These are phyloP conservation scores for Rynchops niger DNA, from an alignment of 2,113 vertebrate species.

Conservation along the genomic window DNA sequence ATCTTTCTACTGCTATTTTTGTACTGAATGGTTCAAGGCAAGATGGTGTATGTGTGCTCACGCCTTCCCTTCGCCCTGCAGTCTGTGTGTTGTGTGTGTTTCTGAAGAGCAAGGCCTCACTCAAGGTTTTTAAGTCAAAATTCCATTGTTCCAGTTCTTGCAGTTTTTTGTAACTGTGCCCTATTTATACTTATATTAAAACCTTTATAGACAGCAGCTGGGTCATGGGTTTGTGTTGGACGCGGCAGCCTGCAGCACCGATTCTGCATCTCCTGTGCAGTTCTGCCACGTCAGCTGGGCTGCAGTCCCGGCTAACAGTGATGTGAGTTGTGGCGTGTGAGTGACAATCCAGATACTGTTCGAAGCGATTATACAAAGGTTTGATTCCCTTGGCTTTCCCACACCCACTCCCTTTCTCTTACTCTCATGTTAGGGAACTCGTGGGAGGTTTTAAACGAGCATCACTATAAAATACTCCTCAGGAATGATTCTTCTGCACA, in stretches of 20 bases:
- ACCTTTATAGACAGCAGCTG: constrained; percentile 71
- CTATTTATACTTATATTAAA: constrained; percentile 87
- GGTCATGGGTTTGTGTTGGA: not conserved
- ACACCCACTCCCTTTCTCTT: not conserved
- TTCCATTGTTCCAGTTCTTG: constrained; percentile 68
- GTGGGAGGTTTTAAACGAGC: not conserved
- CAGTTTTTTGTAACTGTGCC: constrained; percentile 78
- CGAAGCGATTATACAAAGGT: not conserved
- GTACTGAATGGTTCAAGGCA: constrained; percentile 43
- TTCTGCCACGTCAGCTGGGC: not conserved
- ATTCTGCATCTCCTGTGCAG: not conserved
- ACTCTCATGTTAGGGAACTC: not conserved
- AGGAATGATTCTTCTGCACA: not conserved
- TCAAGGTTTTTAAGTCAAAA: constrained; percentile 24
- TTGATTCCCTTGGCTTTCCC: not conserved
- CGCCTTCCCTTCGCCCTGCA: constrained; percentile 21
- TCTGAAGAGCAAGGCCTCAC: constrained; percentile 39
- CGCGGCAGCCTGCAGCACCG: not conserved
- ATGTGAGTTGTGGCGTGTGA: not conserved
- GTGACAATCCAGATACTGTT: not conserved
- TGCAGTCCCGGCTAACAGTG: not conserved
- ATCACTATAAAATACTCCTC: not conserved
- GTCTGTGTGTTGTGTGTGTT: constrained; percentile 19
- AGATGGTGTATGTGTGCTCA: constrained; percentile 40
- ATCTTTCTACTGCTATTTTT: constrained; percentile 64